Base-by-base conservation (phyloP, 2,797 vertebrate species). In the Tokudaia tokunoshimensis region DNA sequence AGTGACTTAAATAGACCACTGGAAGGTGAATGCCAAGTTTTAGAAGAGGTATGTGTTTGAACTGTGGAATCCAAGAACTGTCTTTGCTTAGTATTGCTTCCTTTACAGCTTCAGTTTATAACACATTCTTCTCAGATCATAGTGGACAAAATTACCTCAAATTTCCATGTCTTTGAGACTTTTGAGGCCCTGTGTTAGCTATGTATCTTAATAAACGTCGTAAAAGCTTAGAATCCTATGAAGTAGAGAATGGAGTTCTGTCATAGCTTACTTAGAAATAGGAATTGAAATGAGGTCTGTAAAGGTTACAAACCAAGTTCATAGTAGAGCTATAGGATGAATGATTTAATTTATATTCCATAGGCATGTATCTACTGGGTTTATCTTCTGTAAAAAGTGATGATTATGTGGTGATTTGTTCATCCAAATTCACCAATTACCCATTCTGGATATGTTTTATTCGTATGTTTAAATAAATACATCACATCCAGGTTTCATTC, bases 1-100 rank as follows among this genome's bases (percentile, higher is more conserved):
- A 99, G 98, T 93, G 99, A 99, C 98, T 99, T 99, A 98, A 99
- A 98, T 98, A 99, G 99, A 97, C 98, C 99, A 93, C 98, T 99
- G 94, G 99, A 99, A 98, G 99, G 99, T 55, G 99, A 99, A 97
- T 99, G 98, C 72, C 99, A 99, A 88, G 98, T 99, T 96, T 98
- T 99, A 95, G 99, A 99, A 98, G 99, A 99, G 99, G 99, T 99
- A 79, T 97, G 83, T 85, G 34, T 92, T 97, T 97, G 59, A 91
- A 94, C 50, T 92, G 4, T 96, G 76, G 29, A 95, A 89, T 91
- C 44, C 95, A 91, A 89, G 91, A 96, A 91, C 93, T 98, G 86
- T 96, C 67, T 97, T 93, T 97, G 72, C 82, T 95, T 97, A 97
- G 57, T 97, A 92, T 63, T 96, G 85, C 57, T 89, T 92, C 26